Base-by-base conservation (phyloP, 1,140 invertebrate species). In the Thaumetopoea pityocampa region DNA sequence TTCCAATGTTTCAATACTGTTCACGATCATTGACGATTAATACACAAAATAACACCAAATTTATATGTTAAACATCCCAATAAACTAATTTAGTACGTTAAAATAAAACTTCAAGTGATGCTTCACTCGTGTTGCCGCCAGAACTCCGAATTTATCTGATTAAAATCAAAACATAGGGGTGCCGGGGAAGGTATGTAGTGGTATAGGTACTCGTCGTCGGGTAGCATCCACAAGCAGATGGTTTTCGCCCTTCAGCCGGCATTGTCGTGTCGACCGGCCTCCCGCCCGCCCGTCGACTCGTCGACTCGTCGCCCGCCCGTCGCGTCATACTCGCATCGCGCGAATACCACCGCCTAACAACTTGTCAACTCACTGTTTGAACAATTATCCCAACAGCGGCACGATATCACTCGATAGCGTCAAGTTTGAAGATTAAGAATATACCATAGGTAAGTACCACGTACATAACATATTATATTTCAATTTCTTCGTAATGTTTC, bases 191-290 rank as follows among this genome's bases (percentile, higher is more conserved):
- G n/a, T n/a, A n/a, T n/a, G n/a, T n/a, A n/a, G n/a, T n/a, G n/a
- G n/a, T n/a, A n/a, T n/a, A n/a, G n/a, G n/a, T n/a, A n/a, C n/a
- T n/a, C n/a, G n/a, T n/a, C n/a, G n/a, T n/a, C n/a, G n/a, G n/a
- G n/a, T n/a, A n/a, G n/a, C n/a, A n/a, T n/a, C n/a, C n/a, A n/a
- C 20, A 19, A 40, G 10, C 56, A 67, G 59, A 67, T 52, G 48
- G 40, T 58, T 57, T 37, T 35, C 59, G 49, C 51, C 48, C 56
- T 49, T 45, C 46, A 47, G 26, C 20, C 43, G 38, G 46, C 14
- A 26, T 36, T 36, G 61, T 32, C 65, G 65, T 45, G 52, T 44
- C 28, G 50, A 20, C 42, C 42, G 41, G 37, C 42, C 6, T 14
- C 6, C 23, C 18, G 4, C 26, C 18, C 44, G 38, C 47, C 24